Evolutionary conservation across 1,140 invertebrate genomes (phyloP).

Genomic region (Coptotermes formosanus): DNA sequence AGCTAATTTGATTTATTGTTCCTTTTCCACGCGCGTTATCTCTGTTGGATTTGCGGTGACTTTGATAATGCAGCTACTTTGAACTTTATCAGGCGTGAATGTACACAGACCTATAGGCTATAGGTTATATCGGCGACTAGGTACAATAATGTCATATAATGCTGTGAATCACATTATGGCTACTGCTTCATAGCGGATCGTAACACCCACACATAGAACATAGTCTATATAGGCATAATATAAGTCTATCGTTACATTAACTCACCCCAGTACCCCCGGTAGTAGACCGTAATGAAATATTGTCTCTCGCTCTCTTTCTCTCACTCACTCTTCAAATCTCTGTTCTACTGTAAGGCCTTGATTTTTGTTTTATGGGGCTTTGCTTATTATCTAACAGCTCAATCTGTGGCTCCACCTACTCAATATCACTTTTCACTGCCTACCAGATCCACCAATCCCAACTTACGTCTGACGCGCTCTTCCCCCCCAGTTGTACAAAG

Average conservation of each 20-base stretch:
- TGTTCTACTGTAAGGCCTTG: background rate
- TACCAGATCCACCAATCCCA: background rate
- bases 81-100: background rate
- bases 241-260: background rate
- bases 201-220: background rate
- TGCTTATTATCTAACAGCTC: constrained; percentile 12
- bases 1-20: background rate
- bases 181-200: background rate
- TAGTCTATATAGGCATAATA: background rate
- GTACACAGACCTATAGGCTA: background rate
- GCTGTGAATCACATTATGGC: background rate
- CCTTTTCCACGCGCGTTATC: background rate
- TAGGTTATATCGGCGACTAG: background rate
- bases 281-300: background rate
- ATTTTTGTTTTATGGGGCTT: constrained; percentile 19
- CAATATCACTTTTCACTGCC: background rate
- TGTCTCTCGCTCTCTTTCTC: background rate
- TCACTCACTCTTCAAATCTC: constrained; percentile 18
- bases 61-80: background rate
- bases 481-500: background rate
- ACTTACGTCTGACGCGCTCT: background rate
- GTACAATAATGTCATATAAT: background rate
- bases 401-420: constrained; percentile 7
- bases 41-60: background rate
- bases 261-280: background rate